Percentiles rank a stretch among this genome's conserved stretches.
These are phyloP conservation scores for Riparia riparia DNA, from an alignment of 2,113 vertebrate species.

Conservation along the genomic window DNA sequence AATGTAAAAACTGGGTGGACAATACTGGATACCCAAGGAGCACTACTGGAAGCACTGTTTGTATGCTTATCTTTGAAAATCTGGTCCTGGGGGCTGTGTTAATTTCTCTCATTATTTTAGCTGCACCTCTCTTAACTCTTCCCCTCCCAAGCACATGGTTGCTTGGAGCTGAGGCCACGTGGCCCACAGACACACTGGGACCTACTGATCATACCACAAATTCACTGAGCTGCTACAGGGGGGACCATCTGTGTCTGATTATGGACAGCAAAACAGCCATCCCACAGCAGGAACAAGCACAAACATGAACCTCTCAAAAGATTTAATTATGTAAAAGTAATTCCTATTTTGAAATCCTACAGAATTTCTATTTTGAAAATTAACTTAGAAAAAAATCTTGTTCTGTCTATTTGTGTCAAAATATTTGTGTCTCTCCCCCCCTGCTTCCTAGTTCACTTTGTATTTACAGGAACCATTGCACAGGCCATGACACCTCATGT, in stretches of 20 bases:
- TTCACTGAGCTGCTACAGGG: neutral
- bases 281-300: neutral
- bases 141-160: accelerated
- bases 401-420: constrained; percentile 5
- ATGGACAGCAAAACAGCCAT: neutral
- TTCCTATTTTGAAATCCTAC: constrained; percentile 8
- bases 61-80: neutral
- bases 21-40: accelerated
- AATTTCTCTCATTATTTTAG: neutral
- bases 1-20: neutral
- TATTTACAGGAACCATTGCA: neutral
- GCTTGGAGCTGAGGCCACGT: neutral
- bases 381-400: neutral
- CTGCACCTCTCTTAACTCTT: neutral
- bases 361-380: neutral
- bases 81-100: neutral
- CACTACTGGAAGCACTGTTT: neutral
- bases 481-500: accelerated
- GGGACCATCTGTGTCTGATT: neutral
- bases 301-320: constrained; percentile 12
- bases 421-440: neutral
- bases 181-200: neutral
- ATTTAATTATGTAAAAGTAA: neutral
- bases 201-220: neutral
- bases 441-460: neutral